These are phyloP conservation scores for Dorcus parallelipipedus DNA, from an alignment of 2,888 invertebrate species.

Conservation along the genomic window DNA sequence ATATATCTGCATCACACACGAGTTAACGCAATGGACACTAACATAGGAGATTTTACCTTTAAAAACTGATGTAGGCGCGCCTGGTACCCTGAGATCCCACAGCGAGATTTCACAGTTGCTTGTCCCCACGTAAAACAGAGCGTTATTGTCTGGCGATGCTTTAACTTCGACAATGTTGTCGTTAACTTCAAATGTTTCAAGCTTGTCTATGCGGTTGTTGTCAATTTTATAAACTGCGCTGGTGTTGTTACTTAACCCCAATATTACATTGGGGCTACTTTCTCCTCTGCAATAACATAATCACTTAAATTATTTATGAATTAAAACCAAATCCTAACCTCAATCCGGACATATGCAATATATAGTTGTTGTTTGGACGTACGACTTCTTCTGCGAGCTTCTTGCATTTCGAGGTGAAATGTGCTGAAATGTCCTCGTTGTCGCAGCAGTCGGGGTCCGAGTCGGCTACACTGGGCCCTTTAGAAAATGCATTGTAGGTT, in stretches of 20 bases:
- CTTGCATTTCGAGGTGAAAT: slow-evolving; percentile 9
- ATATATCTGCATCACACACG: slow-evolving; percentile 34
- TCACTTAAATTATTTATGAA: slow-evolving; percentile 31
- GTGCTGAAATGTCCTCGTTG: slow-evolving; percentile 11
- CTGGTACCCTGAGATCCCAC: slow-evolving; percentile 61
- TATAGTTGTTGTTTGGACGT: slow-evolving; percentile 55
- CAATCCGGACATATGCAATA: slow-evolving; percentile 58
- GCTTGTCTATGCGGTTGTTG: slow-evolving; percentile 41
- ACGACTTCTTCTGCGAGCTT: slow-evolving; percentile 4
- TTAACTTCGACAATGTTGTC: slow-evolving; percentile 56
- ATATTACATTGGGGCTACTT: slow-evolving; percentile 48
- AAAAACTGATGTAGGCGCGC: slow-evolving; percentile 47
- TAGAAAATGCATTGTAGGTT: no score
- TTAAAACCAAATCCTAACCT: slow-evolving; percentile 43
- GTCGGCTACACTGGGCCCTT: no score
- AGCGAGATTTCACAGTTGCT: slow-evolving; percentile 57
- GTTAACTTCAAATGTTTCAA: slow-evolving; percentile 46
- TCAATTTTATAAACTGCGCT: slow-evolving; percentile 53
- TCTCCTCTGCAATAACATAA: slow-evolving; percentile 29
- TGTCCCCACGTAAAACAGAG: slow-evolving; percentile 59
- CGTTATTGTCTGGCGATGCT: slow-evolving; percentile 56
- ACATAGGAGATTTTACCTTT: slow-evolving; percentile 38
- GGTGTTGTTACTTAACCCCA: slow-evolving; percentile 51
- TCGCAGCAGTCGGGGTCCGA: slow-evolving; percentile 9
- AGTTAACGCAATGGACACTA: neutral